Evolutionary conservation across 2,888 invertebrate species (phyloP), one percentile per base, ranked within the genome.

Genomic region (Papilio gigon): DNA sequence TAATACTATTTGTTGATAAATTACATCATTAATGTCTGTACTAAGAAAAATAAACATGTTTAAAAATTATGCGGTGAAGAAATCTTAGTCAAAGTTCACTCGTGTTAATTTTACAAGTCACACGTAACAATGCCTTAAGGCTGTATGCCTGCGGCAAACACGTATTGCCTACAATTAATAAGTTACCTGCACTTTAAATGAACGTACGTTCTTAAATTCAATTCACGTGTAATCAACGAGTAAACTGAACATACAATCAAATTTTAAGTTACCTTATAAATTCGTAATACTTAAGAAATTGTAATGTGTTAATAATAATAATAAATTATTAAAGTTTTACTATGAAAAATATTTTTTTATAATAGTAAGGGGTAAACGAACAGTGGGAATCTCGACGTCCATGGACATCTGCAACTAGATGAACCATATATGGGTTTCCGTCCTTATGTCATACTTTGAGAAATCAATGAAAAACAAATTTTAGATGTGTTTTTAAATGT

Each of bases 111-210:
- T 25, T 50, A 50, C 27, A 50, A 25, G 50, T 30, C 27, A 53
- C 53, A 53, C 53, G 8, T 53, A 53, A 27, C 53, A 9, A 53
- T n/a, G 30, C 50, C 50, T 25, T 14, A 25, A 27, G 50, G 25
- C 50, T 12, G 14, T 27, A 47, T n/a, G 50, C 50, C 14, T 27
- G 25, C 27, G 47, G 47, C 47, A 22, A 47, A 20, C 44, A 12
- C 22, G 22, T 12, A 22, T n/a, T 25, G 50, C 12, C 14, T 6
- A 53, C n/a, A 8, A 53, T 56, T 56, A 17, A 56, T n/a, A 56
- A 56, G 27, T 14, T 30, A 53, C 12, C 47, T 25, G 42, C 42
- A 42, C 17, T 42, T 42, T 42, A 42, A 42, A 42, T 42, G 8
- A 5, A n/a, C 0, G 17, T 20, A 14, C 17, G 12, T 56, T 56